Evolutionary conservation across 2,888 invertebrate genomes (phyloP), one percentile per base, ranked within the genome.

Genomic region (Plusia festucae): DNA sequence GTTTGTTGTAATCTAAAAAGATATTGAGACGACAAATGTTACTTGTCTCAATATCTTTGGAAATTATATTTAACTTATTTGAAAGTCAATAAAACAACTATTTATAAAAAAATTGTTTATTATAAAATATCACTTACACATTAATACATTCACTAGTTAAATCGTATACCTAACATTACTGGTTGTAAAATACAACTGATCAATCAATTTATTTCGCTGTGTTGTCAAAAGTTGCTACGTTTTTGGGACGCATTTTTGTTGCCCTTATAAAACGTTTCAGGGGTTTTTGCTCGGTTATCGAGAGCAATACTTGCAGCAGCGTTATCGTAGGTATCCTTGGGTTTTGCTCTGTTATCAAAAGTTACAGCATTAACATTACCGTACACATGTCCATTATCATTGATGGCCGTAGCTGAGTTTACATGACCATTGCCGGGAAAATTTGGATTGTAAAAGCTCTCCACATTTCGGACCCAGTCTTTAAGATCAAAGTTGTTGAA

Each of bases 41-140:
- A 90, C 90, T 93, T 92, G 89, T 93, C 89, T 89, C 88, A 65
- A 73, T 85, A 75, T 86, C 92, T 91, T 90, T 73, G 61, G 18
- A 52, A 55, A 60, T 56, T 46, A 59, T 60, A 49, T 61, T 54
- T 62, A 22, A 60, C 7, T 40, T 40, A 40, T 40, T 40, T 40
- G n/a, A 40, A 40, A 7, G n/a, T 40, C 40, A 40, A 40, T 40
- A 40, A 40, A 40, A 40, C 40, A 40, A 40, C 5, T 56, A 60
- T 60, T 61, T 61, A 40, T n/a, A 40, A 40, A 34, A 30, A 40
- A 40, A 40, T 40, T 40, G 40, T 49, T 67, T 71, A 53, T 59
- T 66, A 11, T 34, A 55, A 63, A 67, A 79, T 76, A 79, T 71
- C 67, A 90, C 88, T 89, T 88, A 90, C 90, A 82, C 81, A 34